These are phyloP conservation scores for Stomatorhinus walkeri DNA, from an alignment of 2,797 vertebrate genomes.

Conservation along the genomic window DNA sequence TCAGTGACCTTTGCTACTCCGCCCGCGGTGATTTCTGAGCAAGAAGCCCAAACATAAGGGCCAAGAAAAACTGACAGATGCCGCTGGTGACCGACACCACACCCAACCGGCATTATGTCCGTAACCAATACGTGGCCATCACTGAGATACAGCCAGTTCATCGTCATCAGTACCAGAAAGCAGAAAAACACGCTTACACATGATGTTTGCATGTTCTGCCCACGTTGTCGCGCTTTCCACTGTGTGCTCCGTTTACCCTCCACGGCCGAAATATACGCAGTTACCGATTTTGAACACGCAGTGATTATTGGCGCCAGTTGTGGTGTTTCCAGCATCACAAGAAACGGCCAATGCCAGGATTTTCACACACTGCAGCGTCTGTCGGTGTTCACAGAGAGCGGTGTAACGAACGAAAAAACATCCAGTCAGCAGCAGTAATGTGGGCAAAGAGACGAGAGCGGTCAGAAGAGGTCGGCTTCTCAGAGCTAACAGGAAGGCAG, in stretches of 20 bases:
- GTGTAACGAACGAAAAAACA: not conserved
- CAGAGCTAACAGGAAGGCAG: not conserved
- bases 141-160: not conserved
- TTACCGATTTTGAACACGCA: not conserved
- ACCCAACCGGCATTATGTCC: not conserved
- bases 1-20: not conserved
- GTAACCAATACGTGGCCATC: not conserved
- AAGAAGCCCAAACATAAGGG: not conserved
- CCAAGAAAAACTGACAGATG: not conserved
- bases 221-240: not conserved
- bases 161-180: not conserved
- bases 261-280: not conserved
- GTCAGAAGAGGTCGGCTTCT: not conserved
- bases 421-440: not conserved
- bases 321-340: not conserved
- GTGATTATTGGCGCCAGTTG: not conserved
- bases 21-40: not conserved
- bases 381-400: not conserved
- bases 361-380: not conserved
- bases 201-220: not conserved
- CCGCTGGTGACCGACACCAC: not conserved
- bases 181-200: not conserved
- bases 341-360: not conserved
- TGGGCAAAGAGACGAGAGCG: not conserved
- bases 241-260: not conserved